These are phyloP conservation scores for Poecilia gillii DNA, from an alignment of 2,797 vertebrate species.

Conservation along the genomic window DNA sequence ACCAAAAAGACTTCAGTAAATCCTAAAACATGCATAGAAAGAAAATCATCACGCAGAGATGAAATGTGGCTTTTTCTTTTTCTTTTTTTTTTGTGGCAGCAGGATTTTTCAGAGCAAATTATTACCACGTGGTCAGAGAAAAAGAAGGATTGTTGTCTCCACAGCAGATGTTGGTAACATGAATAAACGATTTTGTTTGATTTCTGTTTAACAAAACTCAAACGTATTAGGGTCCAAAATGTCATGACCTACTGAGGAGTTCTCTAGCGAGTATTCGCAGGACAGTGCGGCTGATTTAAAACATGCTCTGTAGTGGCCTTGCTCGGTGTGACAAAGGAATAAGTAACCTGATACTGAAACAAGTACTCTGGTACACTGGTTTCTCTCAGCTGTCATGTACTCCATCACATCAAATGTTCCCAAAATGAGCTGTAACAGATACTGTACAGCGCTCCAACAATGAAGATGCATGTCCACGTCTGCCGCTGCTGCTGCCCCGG, in stretches of 20 bases:
- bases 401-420: slow-evolving; percentile 1
- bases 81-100: background rate
- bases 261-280: background rate
- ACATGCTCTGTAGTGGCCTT: background rate
- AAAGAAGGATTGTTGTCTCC: background rate
- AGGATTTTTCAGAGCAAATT: background rate
- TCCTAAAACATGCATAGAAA: background rate
- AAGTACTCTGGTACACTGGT: background rate
- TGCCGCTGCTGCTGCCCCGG: slow-evolving; percentile 6
- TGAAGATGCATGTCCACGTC: slow-evolving; percentile 10
- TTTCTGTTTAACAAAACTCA: background rate
- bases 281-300: slow-evolving; percentile 1
- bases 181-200: background rate
- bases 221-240: background rate
- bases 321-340: background rate
- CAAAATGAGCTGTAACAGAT: slow-evolving; percentile 11
- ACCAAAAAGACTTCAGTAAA: background rate
- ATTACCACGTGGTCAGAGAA: background rate
- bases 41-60: background rate
- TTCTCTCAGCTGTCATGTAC: slow-evolving; percentile 11
- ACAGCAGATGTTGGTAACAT: background rate
- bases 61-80: background rate
- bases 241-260: background rate
- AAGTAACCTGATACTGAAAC: slow-evolving; percentile 2
- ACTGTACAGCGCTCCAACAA: slow-evolving; percentile 1